phyloP scores from a whole-genome alignment of 2,113 vertebrate species.

The Pardalotus punctatus region DNA sequence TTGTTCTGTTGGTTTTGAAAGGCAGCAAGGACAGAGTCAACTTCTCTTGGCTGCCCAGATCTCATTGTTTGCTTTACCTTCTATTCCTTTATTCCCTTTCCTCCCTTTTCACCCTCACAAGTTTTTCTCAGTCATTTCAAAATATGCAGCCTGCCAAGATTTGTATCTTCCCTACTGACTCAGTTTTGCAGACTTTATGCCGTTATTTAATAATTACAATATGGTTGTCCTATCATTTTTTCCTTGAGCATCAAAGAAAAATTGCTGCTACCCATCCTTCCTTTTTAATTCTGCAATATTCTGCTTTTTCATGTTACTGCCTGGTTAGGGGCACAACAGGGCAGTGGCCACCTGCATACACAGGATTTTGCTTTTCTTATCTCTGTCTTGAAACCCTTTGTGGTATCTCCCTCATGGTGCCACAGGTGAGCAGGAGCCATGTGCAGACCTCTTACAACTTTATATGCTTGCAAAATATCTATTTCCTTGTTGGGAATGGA shows the following conservation, averaged over 20 bases:
- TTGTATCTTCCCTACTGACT: background rate
- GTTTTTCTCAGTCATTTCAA: background rate
- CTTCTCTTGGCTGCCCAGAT: background rate
- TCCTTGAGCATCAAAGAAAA: background rate
- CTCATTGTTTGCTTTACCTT: background rate
- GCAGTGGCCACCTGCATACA: background rate
- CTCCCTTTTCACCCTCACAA: background rate
- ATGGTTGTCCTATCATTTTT: background rate
- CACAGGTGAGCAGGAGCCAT: background rate
- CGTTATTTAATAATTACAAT: background rate
- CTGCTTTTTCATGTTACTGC: background rate
- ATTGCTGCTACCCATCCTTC: background rate
- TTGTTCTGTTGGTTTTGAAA: background rate
- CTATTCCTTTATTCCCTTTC: background rate
- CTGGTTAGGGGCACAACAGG: background rate
- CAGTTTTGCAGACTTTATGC: background rate
- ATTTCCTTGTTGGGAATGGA: background rate
- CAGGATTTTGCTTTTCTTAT: background rate
- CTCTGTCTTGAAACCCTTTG: background rate
- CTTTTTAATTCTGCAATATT: background rate
- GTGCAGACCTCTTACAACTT: background rate
- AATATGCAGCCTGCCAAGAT: background rate
- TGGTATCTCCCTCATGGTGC: background rate
- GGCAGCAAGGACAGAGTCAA: background rate
- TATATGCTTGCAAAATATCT: background rate